These are phyloP conservation scores for human (Homo sapiens) DNA, from an alignment of 2,113 vertebrate genomes.

Conservation along the genomic window GRCh38 chr11:72227001-72227500, in stretches of 20 bases:
- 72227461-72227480: neutral
- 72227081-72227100: neutral
- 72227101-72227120: neutral
- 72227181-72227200: neutral
- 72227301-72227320: neutral
- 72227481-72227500: neutral
- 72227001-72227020: neutral
- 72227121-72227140: neutral
- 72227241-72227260: neutral
- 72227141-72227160: neutral
- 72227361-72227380: neutral
- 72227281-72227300: conserved; percentile 12
- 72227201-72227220: conserved; percentile 3
- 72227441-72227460: neutral
- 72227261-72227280: conserved; percentile 49
- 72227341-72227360: neutral
- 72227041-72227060: neutral
- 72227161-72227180: neutral
- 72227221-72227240: neutral
- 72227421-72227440: neutral
- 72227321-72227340: neutral
- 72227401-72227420: neutral
- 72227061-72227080: conserved; percentile 41
- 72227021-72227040: neutral
- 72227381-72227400: conserved; percentile 37